Conservation (phyloP, 2,888 invertebrate genomes). For the Himalopsyche tibetana region DNA sequence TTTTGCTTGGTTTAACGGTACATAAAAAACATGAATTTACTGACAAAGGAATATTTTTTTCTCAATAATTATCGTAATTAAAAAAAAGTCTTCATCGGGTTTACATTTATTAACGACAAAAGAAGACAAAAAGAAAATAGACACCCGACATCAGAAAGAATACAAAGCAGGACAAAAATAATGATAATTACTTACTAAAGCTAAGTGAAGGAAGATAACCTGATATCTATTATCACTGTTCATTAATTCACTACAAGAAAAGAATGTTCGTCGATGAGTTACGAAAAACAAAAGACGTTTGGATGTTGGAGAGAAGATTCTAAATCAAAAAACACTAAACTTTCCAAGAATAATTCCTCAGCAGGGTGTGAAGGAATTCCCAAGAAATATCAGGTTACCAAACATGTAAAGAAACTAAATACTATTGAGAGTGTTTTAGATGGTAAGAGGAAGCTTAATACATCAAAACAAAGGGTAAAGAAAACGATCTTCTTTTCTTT, state of each 20-base stretch:
- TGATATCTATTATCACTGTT: conserved; percentile 8
- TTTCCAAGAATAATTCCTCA: not conserved
- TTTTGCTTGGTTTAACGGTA: no score
- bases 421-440: not conserved
- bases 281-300: not conserved
- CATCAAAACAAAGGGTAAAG: not conserved
- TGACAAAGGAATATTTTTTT: no score
- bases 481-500: not conserved
- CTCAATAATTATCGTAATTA: no score
- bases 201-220: conserved; percentile 5
- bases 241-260: not conserved
- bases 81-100: no score
- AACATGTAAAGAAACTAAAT: not conserved
- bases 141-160: not conserved
- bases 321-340: conserved; percentile 10
- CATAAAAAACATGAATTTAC: no score
- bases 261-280: not conserved
- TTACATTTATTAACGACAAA: no score
- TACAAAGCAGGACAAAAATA: not conserved
- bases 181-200: not conserved
- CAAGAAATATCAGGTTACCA: not conserved
- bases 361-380: not conserved
- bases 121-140: no score
- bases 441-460: not conserved
- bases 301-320: not conserved